These are phyloP conservation scores for Hyles euphorbiae DNA, from an alignment of 1,140 invertebrate species.

Conservation along the genomic window DNA sequence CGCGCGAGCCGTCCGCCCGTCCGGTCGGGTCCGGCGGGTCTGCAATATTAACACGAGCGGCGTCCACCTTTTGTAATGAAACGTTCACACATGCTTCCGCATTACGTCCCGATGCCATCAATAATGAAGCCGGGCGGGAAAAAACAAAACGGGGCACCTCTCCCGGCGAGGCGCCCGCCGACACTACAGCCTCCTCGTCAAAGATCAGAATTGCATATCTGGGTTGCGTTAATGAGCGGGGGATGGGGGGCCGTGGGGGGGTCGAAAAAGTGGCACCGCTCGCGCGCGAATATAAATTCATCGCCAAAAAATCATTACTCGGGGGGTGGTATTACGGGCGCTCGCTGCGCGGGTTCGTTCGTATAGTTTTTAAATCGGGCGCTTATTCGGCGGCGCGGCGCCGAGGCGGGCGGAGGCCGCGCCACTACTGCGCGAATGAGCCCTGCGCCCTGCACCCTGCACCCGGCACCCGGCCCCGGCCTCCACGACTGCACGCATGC, in stretches of 20 bases:
- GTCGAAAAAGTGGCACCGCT: slow-evolving; percentile 73
- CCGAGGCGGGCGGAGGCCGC: slow-evolving; percentile 49
- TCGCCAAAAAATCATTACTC: slow-evolving; percentile 78
- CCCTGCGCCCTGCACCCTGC: slow-evolving; percentile 22
- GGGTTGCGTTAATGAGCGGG: slow-evolving; percentile 75
- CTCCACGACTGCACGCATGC: slow-evolving; percentile 11
- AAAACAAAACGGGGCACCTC: slow-evolving; percentile 73
- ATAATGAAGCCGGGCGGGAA: slow-evolving; percentile 74
- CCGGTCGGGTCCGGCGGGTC: slow-evolving; percentile 67
- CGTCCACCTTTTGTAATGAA: slow-evolving; percentile 74
- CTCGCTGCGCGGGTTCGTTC: slow-evolving; percentile 64
- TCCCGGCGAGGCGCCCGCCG: slow-evolving; percentile 71
- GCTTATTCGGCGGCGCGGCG: slow-evolving; percentile 58
- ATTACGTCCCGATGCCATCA: slow-evolving; percentile 73
- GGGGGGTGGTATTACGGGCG: slow-evolving; percentile 73
- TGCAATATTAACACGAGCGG: slow-evolving; percentile 70
- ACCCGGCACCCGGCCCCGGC: background rate
- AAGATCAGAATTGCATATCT: slow-evolving; percentile 78
- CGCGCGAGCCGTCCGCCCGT: slow-evolving; percentile 60
- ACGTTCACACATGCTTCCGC: slow-evolving; percentile 74
- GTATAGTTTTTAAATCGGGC: slow-evolving; percentile 73
- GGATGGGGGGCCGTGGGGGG: slow-evolving; percentile 51
- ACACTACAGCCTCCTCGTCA: slow-evolving; percentile 75
- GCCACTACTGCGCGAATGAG: slow-evolving; percentile 31
- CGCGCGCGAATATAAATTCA: slow-evolving; percentile 77